Percentiles rank a stretch among this genome's conserved stretches.
phyloP scores from a whole-genome alignment of 2,888 invertebrate species.

The Sialis fuliginosa region DNA sequence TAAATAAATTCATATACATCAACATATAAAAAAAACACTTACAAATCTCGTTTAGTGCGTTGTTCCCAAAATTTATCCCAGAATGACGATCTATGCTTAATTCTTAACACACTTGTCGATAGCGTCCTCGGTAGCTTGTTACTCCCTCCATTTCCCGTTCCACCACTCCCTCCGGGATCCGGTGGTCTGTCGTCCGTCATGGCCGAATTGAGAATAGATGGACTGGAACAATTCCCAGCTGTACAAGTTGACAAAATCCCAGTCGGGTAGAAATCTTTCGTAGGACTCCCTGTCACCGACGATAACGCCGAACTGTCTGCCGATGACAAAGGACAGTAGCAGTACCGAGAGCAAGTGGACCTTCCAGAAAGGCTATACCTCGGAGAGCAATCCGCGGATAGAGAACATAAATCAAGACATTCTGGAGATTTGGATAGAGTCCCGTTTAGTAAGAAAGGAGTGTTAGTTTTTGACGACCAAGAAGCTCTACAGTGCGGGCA shows the following conservation, averaged over 20 bases:
- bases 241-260: constrained; percentile 22
- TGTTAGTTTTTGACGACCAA: background rate
- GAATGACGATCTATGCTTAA: constrained; percentile 60
- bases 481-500: constrained; percentile 1
- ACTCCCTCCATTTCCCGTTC: constrained; percentile 3
- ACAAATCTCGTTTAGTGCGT: constrained; percentile 47
- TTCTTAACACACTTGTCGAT: constrained; percentile 63
- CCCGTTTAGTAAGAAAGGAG: background rate
- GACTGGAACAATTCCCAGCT: constrained; percentile 31
- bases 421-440: background rate
- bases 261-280: constrained; percentile 11
- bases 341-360: background rate
- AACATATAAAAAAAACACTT: constrained; percentile 26
- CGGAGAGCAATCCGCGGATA: background rate
- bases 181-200: constrained; percentile 3
- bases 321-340: constrained; percentile 3
- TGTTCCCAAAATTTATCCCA: constrained; percentile 74
- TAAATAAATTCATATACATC: background rate
- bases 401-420: background rate
- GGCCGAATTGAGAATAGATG: constrained; percentile 28
- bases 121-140: constrained; percentile 46
- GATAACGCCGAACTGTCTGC: constrained; percentile 6
- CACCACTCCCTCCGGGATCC: constrained; percentile 5
- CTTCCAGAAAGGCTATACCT: background rate
- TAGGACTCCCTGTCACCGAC: constrained; percentile 8